phyloP scores from a whole-genome alignment of 2,888 invertebrate genomes.

The Ferdinandea cuprea region DNA sequence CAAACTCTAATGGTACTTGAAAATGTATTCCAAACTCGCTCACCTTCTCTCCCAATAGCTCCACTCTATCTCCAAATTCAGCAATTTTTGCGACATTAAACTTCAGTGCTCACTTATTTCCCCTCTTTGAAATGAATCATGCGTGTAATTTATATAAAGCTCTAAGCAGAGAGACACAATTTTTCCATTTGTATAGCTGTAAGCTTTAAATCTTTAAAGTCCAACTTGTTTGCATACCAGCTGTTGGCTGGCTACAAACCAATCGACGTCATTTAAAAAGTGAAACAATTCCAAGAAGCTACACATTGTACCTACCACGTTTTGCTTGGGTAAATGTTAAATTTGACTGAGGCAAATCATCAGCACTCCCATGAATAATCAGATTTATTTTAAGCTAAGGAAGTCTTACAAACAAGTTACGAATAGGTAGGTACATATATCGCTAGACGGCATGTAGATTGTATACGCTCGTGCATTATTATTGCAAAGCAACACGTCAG shows the following conservation, averaged over 20 bases:
- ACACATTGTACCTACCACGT: slow-evolving; percentile 35
- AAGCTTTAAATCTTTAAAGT: slow-evolving; percentile 24
- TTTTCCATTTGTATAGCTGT: too few species aligned
- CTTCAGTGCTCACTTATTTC: too few species aligned
- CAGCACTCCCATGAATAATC: slow-evolving; percentile 36
- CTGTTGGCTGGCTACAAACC: slow-evolving; percentile 7
- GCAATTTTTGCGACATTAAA: too few species aligned
- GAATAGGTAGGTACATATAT: not conserved
- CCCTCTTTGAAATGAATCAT: too few species aligned
- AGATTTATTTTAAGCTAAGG: slow-evolving; percentile 36
- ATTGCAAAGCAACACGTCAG: not conserved
- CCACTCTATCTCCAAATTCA: not conserved
- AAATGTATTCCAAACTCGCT: slow-evolving; percentile 5
- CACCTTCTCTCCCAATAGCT: not conserved
- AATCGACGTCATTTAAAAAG: slow-evolving; percentile 29
- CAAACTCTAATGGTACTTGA: not conserved
- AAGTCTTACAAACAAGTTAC: slow-evolving; percentile 1
- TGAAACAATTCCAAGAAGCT: slow-evolving; percentile 30
- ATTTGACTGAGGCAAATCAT: slow-evolving; percentile 6
- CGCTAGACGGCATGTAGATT: not conserved
- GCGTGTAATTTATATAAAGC: too few species aligned
- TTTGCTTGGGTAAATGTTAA: slow-evolving; percentile 5
- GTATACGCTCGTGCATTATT: not conserved
- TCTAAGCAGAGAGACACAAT: too few species aligned
- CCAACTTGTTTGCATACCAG: slow-evolving; percentile 8